Percentiles rank a stretch among this genome's conserved stretches.
These are phyloP conservation scores for Agrochola circellaris DNA, from an alignment of 2,888 invertebrate species.

Conservation along the genomic window DNA sequence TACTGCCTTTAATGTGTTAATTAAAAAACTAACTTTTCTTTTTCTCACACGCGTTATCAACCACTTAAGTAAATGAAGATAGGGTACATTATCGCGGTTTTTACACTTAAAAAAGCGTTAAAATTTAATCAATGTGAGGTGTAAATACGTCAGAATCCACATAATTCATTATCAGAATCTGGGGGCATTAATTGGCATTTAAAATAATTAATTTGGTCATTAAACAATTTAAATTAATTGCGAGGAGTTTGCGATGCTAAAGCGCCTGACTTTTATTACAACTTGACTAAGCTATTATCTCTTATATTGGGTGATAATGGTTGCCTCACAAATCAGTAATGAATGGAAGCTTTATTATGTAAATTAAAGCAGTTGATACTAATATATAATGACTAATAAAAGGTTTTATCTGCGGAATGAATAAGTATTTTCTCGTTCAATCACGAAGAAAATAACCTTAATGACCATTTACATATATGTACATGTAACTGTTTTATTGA, in stretches of 20 bases:
- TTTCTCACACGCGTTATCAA: conserved; percentile 82
- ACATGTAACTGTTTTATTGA: background rate
- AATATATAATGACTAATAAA: conserved; percentile 30
- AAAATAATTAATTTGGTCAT: conserved; percentile 61
- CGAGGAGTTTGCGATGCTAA: conserved; percentile 44
- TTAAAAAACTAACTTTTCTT: conserved; percentile 85
- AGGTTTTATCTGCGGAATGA: conserved; percentile 14
- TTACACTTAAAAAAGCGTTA: conserved; percentile 85
- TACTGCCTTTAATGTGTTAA: conserved; percentile 89
- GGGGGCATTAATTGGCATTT: conserved; percentile 63
- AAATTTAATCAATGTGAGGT: conserved; percentile 76
- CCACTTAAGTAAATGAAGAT: conserved; percentile 86
- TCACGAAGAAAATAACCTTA: background rate
- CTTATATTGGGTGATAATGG: conserved; percentile 58
- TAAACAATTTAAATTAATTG: conserved; percentile 58
- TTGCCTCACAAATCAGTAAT: conserved; percentile 46
- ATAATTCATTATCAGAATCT: conserved; percentile 65
- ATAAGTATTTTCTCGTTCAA: conserved; percentile 1
- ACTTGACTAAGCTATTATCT: conserved; percentile 55
- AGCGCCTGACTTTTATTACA: conserved; percentile 54
- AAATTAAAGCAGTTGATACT: conserved; percentile 29
- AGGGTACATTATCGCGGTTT: conserved; percentile 82
- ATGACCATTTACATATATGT: background rate
- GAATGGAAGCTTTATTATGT: conserved; percentile 37
- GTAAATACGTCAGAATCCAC: conserved; percentile 65